These are phyloP conservation scores for Parauchenoglanis ngamensis DNA, from an alignment of 2,797 vertebrate species.

Conservation along the genomic window DNA sequence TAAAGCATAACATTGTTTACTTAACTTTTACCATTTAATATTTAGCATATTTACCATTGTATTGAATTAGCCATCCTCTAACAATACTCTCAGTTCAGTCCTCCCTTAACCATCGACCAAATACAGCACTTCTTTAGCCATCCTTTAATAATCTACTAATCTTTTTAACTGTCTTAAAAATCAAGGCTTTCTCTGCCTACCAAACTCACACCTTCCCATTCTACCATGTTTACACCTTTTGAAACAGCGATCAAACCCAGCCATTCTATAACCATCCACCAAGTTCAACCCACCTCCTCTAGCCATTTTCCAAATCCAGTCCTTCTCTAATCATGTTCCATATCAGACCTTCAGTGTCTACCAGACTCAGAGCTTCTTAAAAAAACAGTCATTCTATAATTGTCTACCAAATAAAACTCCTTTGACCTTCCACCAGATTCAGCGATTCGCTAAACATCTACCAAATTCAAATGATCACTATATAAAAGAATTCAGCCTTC, in stretches of 20 bases:
- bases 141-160: neutral
- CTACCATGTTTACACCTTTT: neutral
- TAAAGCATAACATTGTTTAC: neutral
- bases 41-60: neutral
- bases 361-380: neutral
- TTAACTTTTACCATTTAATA: neutral
- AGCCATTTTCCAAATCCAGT: neutral
- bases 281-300: neutral
- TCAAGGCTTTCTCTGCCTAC: neutral
- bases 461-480: neutral
- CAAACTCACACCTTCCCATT: neutral
- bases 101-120: neutral
- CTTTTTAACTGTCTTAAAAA: neutral
- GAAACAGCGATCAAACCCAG: neutral
- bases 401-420: neutral
- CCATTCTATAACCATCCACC: neutral
- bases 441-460: neutral
- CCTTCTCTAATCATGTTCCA: neutral
- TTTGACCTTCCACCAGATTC: neutral
- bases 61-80: neutral
- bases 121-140: too few species aligned
- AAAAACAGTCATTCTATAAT: neutral
- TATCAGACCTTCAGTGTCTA: neutral
- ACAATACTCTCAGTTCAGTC: neutral
- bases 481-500: neutral